These are phyloP conservation scores for Alca torda DNA, from an alignment of 2,797 vertebrate species.

Conservation along the genomic window DNA sequence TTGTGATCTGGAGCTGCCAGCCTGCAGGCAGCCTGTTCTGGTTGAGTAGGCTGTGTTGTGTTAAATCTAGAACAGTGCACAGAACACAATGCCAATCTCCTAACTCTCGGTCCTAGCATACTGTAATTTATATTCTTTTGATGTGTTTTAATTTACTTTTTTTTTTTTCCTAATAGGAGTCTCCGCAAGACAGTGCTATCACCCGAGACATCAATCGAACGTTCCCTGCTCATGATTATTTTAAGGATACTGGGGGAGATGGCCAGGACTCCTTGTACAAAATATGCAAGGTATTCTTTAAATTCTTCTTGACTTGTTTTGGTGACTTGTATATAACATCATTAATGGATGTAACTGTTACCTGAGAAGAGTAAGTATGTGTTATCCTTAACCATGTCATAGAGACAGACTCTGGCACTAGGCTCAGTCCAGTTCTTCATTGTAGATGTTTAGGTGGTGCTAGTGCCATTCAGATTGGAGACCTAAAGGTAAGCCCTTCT, in stretches of 20 bases:
- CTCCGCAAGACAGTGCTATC: slow-evolving; percentile 98
- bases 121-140: background rate
- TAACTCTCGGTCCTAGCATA: background rate
- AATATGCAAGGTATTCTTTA: slow-evolving; percentile 93
- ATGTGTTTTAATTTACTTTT: background rate
- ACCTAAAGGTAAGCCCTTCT: background rate
- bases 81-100: background rate
- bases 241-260: slow-evolving; percentile 98
- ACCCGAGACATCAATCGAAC: slow-evolving; percentile 98
- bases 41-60: background rate
- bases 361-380: background rate
- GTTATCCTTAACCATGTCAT: background rate
- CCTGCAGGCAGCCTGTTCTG: slow-evolving; percentile 2
- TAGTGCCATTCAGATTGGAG: background rate
- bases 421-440: background rate
- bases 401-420: background rate
- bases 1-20: slow-evolving; percentile 1
- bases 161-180: slow-evolving; percentile 81
- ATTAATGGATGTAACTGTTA: background rate
- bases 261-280: slow-evolving; percentile 99
- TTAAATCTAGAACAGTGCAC: background rate
- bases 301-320: background rate
- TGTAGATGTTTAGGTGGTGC: background rate
- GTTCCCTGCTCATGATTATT: slow-evolving; percentile 98
- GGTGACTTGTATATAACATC: background rate